phyloP scores from a whole-genome alignment of 2,797 vertebrate genomes.

The Phalloptychus januarius region DNA sequence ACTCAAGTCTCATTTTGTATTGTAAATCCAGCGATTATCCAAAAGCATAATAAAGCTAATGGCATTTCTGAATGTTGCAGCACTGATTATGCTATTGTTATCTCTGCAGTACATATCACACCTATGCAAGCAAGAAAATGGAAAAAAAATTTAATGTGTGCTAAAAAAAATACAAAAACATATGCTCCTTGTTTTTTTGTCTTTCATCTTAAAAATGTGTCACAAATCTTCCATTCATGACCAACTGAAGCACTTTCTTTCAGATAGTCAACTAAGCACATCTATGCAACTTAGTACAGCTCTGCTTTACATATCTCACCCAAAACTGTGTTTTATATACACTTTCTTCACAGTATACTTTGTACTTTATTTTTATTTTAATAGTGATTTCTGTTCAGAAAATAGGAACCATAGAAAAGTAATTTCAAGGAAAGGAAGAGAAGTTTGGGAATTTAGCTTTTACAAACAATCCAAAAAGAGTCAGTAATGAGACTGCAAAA shows the following conservation, averaged over 20 bases:
- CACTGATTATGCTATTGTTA: background rate
- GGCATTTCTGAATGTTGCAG: background rate
- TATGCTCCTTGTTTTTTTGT: background rate
- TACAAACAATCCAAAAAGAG: background rate
- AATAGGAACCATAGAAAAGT: background rate
- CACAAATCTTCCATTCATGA: constrained; percentile 1
- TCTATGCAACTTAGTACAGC: too few relatives aligned
- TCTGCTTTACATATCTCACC: too few relatives aligned
- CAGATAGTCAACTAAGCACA: background rate
- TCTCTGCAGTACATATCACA: background rate
- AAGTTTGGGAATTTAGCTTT: background rate
- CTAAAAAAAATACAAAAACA: background rate
- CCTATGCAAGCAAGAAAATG: background rate
- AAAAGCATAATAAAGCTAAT: background rate
- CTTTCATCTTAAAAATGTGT: background rate
- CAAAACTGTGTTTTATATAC: background rate
- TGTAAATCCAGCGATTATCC: background rate
- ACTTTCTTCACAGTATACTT: background rate
- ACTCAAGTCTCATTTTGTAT: background rate
- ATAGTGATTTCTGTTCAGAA: background rate
- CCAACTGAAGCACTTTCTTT: background rate
- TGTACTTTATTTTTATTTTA: background rate
- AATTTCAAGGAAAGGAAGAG: background rate
- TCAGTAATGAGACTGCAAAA: constrained; percentile 10
- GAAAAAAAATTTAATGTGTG: background rate